These are phyloP conservation scores for Trachemys scripta DNA, from an alignment of 2,113 vertebrate species.

Conservation along the genomic window DNA sequence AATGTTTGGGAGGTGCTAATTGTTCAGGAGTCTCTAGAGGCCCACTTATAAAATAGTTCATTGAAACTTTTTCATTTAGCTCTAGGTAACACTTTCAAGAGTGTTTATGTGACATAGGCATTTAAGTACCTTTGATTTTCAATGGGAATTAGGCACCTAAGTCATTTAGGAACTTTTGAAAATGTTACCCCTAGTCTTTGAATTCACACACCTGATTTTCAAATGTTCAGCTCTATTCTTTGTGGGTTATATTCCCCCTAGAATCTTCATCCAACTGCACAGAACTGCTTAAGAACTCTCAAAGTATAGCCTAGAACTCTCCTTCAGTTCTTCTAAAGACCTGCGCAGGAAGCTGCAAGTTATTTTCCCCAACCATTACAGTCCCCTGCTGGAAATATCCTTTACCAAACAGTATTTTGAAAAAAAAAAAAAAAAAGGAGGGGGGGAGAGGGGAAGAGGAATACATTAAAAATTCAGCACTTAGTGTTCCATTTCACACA, in stretches of 20 bases:
- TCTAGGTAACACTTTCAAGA: neutral
- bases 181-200: neutral
- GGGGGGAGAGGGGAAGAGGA: neutral
- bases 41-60: neutral
- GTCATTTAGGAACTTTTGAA: neutral
- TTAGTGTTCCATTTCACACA: neutral
- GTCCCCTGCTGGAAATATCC: neutral
- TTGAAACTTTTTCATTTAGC: neutral
- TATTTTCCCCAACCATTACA: neutral
- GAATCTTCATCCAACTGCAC: neutral
- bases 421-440: neutral
- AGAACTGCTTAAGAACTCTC: neutral
- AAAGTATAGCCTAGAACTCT: neutral
- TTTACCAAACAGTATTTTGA: neutral
- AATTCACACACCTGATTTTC: neutral
- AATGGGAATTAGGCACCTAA: neutral
- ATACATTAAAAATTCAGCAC: neutral
- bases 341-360: neutral
- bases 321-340: neutral
- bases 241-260: neutral
- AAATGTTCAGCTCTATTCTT: neutral
- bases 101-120: neutral
- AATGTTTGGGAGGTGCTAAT: neutral
- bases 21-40: neutral
- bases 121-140: neutral